Evolutionary conservation across 2,797 vertebrate species (phyloP).

Genomic region (Limosa lapponica): DNA sequence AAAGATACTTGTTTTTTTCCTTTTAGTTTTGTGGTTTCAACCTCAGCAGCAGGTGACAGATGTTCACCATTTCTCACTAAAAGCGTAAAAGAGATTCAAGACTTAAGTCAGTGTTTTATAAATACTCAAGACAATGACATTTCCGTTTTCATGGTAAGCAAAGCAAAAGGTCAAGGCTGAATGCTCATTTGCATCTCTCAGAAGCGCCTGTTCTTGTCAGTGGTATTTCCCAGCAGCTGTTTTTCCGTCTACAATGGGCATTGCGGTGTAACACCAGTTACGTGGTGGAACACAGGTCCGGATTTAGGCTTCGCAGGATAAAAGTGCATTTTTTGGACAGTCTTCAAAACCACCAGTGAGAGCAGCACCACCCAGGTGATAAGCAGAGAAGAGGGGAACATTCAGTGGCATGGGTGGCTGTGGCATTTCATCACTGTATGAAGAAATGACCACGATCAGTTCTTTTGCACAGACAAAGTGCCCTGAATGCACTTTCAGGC

Average conservation of each 20-base stretch:
- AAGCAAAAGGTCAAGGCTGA: slow-evolving; percentile 31
- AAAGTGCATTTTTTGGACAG: neutral
- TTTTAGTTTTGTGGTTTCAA: neutral
- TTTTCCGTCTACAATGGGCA: neutral
- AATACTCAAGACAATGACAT: slow-evolving; percentile 5
- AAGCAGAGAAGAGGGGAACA: neutral
- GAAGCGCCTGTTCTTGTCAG: neutral
- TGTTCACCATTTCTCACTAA: neutral
- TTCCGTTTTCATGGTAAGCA: neutral
- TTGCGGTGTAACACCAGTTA: neutral
- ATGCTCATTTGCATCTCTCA: slow-evolving; percentile 4
- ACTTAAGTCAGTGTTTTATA: neutral
- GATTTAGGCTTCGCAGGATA: neutral
- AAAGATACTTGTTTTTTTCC: neutral
- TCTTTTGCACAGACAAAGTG: neutral
- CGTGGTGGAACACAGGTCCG: neutral
- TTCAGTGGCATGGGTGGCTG: neutral
- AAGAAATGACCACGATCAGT: neutral
- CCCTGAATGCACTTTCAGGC: neutral
- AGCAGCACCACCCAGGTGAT: neutral
- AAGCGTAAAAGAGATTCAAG: neutral
- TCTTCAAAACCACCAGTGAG: neutral
- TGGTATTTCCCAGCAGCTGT: neutral
- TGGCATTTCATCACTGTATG: neutral
- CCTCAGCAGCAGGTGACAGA: neutral